Evolutionary conservation across 1,140 invertebrate genomes (phyloP), one percentile per base, ranked within the genome.

Genomic region (Palaemon carinicauda): DNA sequence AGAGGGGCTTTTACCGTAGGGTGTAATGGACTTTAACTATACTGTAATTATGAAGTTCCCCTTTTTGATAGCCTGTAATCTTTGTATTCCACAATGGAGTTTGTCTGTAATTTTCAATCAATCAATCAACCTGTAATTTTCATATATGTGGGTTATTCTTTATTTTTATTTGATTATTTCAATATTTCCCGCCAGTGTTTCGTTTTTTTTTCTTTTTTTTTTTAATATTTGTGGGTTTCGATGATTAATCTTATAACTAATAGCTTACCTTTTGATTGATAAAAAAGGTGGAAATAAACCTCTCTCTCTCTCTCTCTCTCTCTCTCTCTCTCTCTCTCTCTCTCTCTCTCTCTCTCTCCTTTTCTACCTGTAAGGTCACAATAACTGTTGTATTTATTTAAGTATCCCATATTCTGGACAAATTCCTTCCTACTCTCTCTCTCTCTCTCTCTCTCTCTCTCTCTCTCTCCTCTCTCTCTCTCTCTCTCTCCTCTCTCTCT

Each of bases 361-460:
- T 54, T 4, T 10, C 12, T 75, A 10, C 41, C 1, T 21, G 12
- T 50, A 33, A 33, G n/a, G 12, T 33, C 31, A n/a, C 27, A n/a
- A n/a, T 75, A 14, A 15, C 27, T 75, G 29, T 33, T 17, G 15
- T 33, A 15, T 74, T 15, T 17, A 19, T 74, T 9, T 74, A 12
- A 33, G 3, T 74, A 3, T 33, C 31, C 33, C 14, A 1, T 21
- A 1, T 50, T 74, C 27, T 51, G 29, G 17, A 24, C n/a, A 5
- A 19, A 21, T 27, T 74, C 29, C 7, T 24, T 74, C 71, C 27
- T 24, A 27, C 71, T 74, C 71, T 74, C 71, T 74, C 74, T 77
- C 74, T 77, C 74, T 77, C 74, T 77, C 74, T 77, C 74, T 77
- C 74, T 77, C 74, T 77, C 74, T 77, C 74, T 77, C 74, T 77